A percentile compares a stretch with the other conserved stretches of the same genome.
phyloP scores from a whole-genome alignment of 2,113 vertebrate genomes.

The Zapus hudsonius region DNA sequence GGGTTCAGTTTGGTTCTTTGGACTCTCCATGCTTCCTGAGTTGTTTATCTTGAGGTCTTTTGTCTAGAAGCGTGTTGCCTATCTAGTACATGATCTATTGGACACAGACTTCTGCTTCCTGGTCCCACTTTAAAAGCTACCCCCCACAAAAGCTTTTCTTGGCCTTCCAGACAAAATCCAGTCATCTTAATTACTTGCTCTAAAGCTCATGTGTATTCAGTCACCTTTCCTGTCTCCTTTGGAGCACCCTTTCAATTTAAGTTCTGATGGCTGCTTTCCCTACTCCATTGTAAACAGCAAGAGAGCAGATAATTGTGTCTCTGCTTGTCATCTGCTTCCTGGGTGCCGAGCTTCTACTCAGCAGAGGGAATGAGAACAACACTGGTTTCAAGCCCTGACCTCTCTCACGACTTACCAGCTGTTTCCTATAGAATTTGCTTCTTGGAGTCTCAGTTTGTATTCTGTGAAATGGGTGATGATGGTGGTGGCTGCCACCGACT shows the following conservation, averaged over 20 bases:
- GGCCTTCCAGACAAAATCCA: constrained; percentile 1
- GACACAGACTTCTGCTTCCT: not conserved
- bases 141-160: not conserved
- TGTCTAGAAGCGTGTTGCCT: not conserved
- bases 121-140: constrained; percentile 18
- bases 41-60: constrained; percentile 9
- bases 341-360: not conserved
- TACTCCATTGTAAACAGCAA: not conserved
- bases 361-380: not conserved
- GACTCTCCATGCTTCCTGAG: not conserved
- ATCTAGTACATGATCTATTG: not conserved
- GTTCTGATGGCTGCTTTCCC: not conserved
- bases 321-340: not conserved
- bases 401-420: constrained; percentile 14
- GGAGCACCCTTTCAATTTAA: constrained; percentile 9
- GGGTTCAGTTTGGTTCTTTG: not conserved
- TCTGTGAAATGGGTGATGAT: constrained; percentile 1
- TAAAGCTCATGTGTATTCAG: not conserved
- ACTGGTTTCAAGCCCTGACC: not conserved
- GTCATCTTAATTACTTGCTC: not conserved
- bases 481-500: not conserved
- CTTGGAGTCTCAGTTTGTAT: not conserved
- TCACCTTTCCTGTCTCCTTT: not conserved
- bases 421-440: constrained; percentile 44
- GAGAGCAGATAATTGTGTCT: not conserved